phyloP scores from a whole-genome alignment of 2,113 vertebrate species.

The Bufo gargarizans region DNA sequence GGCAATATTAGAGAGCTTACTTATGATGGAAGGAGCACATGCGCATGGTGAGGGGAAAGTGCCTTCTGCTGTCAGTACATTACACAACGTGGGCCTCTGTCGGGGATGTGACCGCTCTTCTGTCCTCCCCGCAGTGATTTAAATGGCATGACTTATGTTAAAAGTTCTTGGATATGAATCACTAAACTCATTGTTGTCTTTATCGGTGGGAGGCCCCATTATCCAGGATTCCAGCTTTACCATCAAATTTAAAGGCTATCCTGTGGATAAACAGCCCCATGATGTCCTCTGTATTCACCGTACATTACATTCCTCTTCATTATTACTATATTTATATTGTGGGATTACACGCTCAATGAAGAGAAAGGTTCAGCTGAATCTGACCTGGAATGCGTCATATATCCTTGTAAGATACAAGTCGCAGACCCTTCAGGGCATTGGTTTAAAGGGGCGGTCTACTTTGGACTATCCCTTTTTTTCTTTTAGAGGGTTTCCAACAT shows the following conservation, averaged over 20 bases:
- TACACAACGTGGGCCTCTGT: background rate
- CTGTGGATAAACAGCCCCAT: constrained; percentile 29
- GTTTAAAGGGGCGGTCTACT: background rate
- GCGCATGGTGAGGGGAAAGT: background rate
- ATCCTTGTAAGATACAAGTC: background rate
- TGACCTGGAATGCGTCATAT: background rate
- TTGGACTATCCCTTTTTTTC: background rate
- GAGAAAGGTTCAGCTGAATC: background rate
- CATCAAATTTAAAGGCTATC: constrained; percentile 35
- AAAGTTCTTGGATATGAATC: constrained; percentile 47
- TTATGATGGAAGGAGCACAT: background rate
- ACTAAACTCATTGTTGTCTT: constrained; percentile 46
- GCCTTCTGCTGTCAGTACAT: constrained; percentile 2
- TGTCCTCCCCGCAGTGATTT: constrained; percentile 1
- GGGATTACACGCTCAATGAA: constrained; percentile 8
- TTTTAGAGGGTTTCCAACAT: background rate
- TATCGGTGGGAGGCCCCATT: constrained; percentile 42
- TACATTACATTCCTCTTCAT: background rate
- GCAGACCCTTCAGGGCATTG: background rate
- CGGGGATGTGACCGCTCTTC: background rate
- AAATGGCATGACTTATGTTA: constrained; percentile 32
- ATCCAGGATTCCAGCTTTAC: constrained; percentile 48
- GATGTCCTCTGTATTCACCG: constrained; percentile 41
- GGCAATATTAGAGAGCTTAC: background rate
- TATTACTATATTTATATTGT: constrained; percentile 9